phyloP scores from a whole-genome alignment of 2,888 invertebrate genomes.

The Leptothorax acervorum region DNA sequence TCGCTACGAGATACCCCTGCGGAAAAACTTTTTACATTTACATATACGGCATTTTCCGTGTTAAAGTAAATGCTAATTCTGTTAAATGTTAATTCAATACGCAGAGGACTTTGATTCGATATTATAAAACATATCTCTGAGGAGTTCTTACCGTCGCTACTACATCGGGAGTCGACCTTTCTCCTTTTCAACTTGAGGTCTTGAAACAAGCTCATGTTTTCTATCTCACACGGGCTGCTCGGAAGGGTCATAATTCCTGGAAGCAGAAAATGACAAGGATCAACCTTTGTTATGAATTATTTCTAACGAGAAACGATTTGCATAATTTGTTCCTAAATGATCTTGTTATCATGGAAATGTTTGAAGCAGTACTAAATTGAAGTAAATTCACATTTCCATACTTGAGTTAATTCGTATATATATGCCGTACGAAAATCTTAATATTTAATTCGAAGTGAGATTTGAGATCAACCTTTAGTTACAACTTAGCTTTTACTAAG shows the following conservation, averaged over 20 bases:
- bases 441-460: not conserved
- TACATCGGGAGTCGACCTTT: slow-evolving; percentile 98
- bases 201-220: slow-evolving; percentile 99
- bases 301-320: not conserved
- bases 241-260: slow-evolving; percentile 99
- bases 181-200: slow-evolving; percentile 99
- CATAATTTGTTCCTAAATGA: not conserved
- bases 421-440: not conserved
- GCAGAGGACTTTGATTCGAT: not conserved
- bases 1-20: not conserved
- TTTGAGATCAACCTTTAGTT: not conserved
- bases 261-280: slow-evolving; percentile 68
- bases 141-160: slow-evolving; percentile 94
- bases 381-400: not conserved
- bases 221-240: slow-evolving; percentile 98
- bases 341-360: not conserved
- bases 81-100: slow-evolving; percentile 21
- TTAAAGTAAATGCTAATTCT: slow-evolving; percentile 8
- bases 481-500: not conserved
- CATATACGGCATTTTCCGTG: not conserved
- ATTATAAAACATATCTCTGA: not conserved
- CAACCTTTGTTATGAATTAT: slow-evolving; percentile 11
- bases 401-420: not conserved
- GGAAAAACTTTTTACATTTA: not conserved
- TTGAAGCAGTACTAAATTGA: not conserved